Evolutionary conservation across 2,888 invertebrate species (phyloP).

Genomic region (Altica lythri): DNA sequence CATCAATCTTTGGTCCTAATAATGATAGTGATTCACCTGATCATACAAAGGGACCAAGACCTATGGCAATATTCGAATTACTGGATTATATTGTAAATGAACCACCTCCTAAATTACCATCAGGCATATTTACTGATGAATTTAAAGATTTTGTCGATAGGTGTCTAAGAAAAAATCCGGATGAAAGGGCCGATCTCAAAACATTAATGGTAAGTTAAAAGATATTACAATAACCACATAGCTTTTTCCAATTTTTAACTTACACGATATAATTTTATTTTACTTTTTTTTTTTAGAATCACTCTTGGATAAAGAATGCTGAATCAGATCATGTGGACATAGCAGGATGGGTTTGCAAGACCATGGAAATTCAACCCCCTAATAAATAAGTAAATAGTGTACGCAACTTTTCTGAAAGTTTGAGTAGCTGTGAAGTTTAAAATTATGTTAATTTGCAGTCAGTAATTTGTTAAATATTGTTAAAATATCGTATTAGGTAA

Average conservation of each 20-base stretch:
- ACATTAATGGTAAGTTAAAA: conserved; percentile 84
- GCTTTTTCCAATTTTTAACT: no score
- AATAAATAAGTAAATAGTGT: conserved; percentile 36
- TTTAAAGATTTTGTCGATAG: conserved; percentile 97
- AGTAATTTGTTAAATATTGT: conserved; percentile 15
- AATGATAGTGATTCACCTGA: conserved; percentile 73
- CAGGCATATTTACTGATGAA: conserved; percentile 86
- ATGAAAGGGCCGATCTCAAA: conserved; percentile 94
- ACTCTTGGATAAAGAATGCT: conserved; percentile 88
- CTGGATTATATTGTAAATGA: conserved; percentile 99
- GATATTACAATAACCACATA: no score
- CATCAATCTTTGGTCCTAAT: conserved; percentile 78
- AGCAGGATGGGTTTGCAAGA: conserved; percentile 91
- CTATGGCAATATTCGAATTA: conserved; percentile 99
- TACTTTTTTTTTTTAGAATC: conserved; percentile 71
- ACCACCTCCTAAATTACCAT: conserved; percentile 93
- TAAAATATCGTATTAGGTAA: conserved; percentile 14
- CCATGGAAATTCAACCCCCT: conserved; percentile 84
- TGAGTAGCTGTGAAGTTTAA: conserved; percentile 16
- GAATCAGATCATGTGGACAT: conserved; percentile 90
- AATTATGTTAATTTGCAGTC: conserved; percentile 5
- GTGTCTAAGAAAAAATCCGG: conserved; percentile 95
- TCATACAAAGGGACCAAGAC: conserved; percentile 77
- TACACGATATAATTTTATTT: no score
- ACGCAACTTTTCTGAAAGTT: conserved; percentile 12